Base-by-base conservation (phyloP, 2,888 invertebrate species). In the Calameuta pallipes region DNA sequence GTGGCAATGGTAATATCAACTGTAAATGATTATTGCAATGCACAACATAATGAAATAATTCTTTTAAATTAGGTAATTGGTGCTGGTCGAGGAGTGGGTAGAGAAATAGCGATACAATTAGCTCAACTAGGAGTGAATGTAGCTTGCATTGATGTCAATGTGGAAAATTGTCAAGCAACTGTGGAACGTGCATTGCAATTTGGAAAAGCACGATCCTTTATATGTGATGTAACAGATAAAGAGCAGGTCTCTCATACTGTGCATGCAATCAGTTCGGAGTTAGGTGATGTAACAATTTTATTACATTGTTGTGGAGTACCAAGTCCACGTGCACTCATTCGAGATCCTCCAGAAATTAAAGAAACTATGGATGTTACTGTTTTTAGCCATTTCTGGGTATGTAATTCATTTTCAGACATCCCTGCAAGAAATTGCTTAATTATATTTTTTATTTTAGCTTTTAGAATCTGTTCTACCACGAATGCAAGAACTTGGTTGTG, bases 51-150 rank as follows among this genome's bases (percentile, higher is more conserved):
- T 34, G 15, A 71, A 3, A 15, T 31, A 68, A 33, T 73, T 33
- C 1, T 35, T 70, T 31, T n/a, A 36, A 70, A 31, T 74, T 86
- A 94, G 94, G 92, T 96, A 15, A 94, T 96, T 77, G 96, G 96
- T n/a, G 93, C 95, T 71, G 95, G 95, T 73, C 92, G 94, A 84
- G 95, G 95, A 30, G 92, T 95, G 9, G 95, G 95, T 0, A 92
- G 93, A 79, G 94, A 95, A 87, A 90, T 95, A 80, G 94, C 95
- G 0, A 90, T 94, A 80, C 94, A 94, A 85, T 88, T 95, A 78
- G 93, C 94, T 1, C 91, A 91, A 15, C 89, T 93, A 35, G 94
- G 94, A 71, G 94, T 94, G 1, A 92, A 90, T 75, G 93, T 95
- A 1, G 93, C 96, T 1, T 94, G 96, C 81, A 94, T 95, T 80